Evolutionary conservation across 2,888 invertebrate genomes (phyloP), one percentile per base, ranked within the genome.

Genomic region (Chrysina gloriosa): DNA sequence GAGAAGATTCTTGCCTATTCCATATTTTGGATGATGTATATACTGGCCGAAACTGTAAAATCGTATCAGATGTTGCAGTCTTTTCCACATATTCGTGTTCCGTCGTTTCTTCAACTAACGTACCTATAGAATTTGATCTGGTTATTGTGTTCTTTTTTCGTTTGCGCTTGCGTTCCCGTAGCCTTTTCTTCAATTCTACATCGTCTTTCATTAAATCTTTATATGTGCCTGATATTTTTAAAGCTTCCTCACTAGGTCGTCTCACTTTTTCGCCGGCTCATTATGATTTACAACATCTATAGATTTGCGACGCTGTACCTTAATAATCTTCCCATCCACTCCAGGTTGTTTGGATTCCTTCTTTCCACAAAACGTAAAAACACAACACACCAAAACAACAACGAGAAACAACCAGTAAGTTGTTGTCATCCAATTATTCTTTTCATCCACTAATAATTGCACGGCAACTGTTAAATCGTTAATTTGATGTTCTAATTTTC

Each of bases 161-260:
- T 74, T 23, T 79, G 42, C 68, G 83, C 79, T 83, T 79, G 70
- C 84, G 81, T 50, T 74, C 79, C 58, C 78, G 82, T 9, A 71
- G 74, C 74, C 77, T 81, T 29, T 75, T 76, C 5, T 65, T 71
- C 5, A 71, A 36, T 19, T 73, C 74, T n/a, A 85, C 85, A 63
- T 87, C 87, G 16, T 86, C 83, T 64, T 88, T 87, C 73, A 88
- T 80, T 21, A 89, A 83, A 54, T 89, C 88, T 29, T 85, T 81
- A 64, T 89, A 89, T 19, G 87, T 87, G 19, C 89, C 86, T 3
- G 67, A 85, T 68, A 89, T 88, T 69, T 86, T 85, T 77, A 90
- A 82, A 0, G 89, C 90, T 77, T 91, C 90, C 75, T 93, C 93
- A 77, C 93, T 94, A 0, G 93, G 93, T 54, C 94, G 84, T 16